These are phyloP conservation scores for Setipinna tenuifilis DNA, from an alignment of 2,797 vertebrate genomes.

Conservation along the genomic window DNA sequence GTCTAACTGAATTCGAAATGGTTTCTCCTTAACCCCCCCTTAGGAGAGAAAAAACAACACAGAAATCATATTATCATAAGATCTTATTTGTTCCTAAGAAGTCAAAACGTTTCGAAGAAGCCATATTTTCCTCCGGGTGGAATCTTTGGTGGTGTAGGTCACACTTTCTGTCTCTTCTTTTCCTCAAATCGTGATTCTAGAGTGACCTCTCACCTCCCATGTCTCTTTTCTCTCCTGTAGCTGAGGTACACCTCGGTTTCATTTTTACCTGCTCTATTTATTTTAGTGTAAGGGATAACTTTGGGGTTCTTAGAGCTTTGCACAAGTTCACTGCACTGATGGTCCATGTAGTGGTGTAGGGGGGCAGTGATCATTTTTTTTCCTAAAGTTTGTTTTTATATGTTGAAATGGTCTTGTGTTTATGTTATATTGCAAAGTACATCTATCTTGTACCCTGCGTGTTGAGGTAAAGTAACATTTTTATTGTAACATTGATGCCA, in stretches of 20 bases:
- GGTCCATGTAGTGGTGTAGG: constrained; percentile 30
- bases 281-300: constrained; percentile 46
- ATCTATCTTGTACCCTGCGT: not conserved
- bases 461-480: not conserved
- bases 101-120: no score
- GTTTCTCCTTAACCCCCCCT: no score
- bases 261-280: constrained; percentile 54
- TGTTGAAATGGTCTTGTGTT: constrained; percentile 11
- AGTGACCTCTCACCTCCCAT: not conserved
- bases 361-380: constrained; percentile 33
- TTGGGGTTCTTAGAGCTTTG: constrained; percentile 46
- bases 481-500: not conserved
- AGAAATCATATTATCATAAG: no score
- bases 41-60: no score
- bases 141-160: not conserved
- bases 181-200: not conserved
- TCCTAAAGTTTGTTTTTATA: constrained; percentile 19
- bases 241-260: constrained; percentile 36
- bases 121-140: not conserved
- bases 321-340: constrained; percentile 53
- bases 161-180: not conserved
- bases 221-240: constrained; percentile 25
- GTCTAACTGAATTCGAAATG: no score
- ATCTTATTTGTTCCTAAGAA: no score
- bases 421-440: not conserved